Conservation (phyloP, 2,888 invertebrate species). For the Trichacis sp. region DNA sequence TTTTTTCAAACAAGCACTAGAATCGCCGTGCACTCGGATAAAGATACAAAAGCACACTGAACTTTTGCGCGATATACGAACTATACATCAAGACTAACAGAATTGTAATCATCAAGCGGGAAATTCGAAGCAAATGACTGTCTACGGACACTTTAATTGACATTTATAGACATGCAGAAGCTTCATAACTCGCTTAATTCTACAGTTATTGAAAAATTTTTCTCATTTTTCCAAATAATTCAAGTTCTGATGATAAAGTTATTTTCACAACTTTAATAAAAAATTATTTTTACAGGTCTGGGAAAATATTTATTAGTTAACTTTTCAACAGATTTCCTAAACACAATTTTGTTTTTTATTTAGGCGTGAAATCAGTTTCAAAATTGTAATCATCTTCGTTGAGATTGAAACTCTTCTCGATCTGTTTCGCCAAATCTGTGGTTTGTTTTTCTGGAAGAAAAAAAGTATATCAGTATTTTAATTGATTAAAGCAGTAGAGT, state of each 20-base stretch:
- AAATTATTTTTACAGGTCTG: too few relatives aligned
- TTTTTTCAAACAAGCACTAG: neutral
- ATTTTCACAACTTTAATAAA: too few relatives aligned
- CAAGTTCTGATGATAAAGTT: too few relatives aligned
- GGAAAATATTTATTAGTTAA: too few relatives aligned
- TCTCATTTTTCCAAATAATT: too few relatives aligned
- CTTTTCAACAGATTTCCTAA: neutral
- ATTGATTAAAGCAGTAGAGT: too few relatives aligned
- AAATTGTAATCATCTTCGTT: constrained; percentile 75
- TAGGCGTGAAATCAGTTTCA: constrained; percentile 71
- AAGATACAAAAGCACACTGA: neutral
- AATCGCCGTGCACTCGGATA: neutral
- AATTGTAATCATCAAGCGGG: neutral
- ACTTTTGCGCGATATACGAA: neutral
- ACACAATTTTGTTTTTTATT: constrained; percentile 19
- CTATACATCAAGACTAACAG: neutral
- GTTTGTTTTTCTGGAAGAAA: constrained; percentile 74
- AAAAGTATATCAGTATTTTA: constrained; percentile 19
- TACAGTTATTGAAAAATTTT: too few relatives aligned
- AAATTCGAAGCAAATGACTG: neutral
- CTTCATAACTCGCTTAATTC: too few relatives aligned
- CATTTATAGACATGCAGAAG: too few relatives aligned
- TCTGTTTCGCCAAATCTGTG: constrained; percentile 74
- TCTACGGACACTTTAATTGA: neutral
- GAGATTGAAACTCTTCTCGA: constrained; percentile 74